Evolutionary conservation across 1,140 invertebrate species (phyloP).

Genomic region (Mercenaria mercenaria): DNA sequence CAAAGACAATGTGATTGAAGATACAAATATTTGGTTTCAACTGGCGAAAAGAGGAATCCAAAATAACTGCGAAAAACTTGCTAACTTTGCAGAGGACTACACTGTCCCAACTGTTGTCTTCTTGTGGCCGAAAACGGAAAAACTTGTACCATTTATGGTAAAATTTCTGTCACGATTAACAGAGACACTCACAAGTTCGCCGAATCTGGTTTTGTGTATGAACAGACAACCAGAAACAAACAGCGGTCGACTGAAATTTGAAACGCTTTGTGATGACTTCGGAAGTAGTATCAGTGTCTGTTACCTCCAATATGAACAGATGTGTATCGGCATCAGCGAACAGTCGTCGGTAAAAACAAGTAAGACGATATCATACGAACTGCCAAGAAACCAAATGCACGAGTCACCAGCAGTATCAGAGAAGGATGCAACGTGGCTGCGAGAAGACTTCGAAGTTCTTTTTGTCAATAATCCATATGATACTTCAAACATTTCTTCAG

Average conservation of each 20-base stretch:
- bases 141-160: slow-evolving; percentile 62
- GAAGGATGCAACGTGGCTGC: slow-evolving; percentile 67
- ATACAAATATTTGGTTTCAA: slow-evolving; percentile 62
- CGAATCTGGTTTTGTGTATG: slow-evolving; percentile 60
- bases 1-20: slow-evolving; percentile 13
- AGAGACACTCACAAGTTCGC: slow-evolving; percentile 42
- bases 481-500: slow-evolving; percentile 38
- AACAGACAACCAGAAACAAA: not conserved
- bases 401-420: not conserved
- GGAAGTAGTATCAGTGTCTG: not conserved
- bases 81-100: slow-evolving; percentile 67
- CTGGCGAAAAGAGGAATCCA: slow-evolving; percentile 50
- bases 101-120: slow-evolving; percentile 66
- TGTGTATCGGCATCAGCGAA: not conserved
- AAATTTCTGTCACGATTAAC: slow-evolving; percentile 67
- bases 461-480: slow-evolving; percentile 64
- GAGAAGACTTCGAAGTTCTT: slow-evolving; percentile 73
- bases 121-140: slow-evolving; percentile 69
- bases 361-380: not conserved
- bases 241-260: not conserved
- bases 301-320: not conserved
- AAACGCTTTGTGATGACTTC: slow-evolving; percentile 12
- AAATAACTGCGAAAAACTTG: slow-evolving; percentile 59
- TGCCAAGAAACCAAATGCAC: slow-evolving; percentile 52
- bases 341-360: not conserved